Conservation (phyloP, 1,140 invertebrate species). For the Laupala kohalensis region DNA sequence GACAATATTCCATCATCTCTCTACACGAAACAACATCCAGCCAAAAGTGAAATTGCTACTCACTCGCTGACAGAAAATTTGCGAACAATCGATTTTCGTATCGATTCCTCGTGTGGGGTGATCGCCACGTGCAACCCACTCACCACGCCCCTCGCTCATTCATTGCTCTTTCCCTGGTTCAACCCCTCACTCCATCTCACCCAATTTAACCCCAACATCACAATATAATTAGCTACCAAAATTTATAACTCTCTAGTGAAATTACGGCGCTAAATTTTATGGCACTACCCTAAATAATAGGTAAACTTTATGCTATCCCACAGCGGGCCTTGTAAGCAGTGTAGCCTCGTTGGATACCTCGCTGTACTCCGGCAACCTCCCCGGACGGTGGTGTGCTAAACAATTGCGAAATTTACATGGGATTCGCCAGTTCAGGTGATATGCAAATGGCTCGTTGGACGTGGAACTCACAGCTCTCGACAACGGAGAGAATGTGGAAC, state of each 20-base stretch:
- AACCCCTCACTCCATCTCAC: neutral
- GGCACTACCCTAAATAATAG: neutral
- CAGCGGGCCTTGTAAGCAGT: neutral
- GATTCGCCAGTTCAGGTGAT: neutral
- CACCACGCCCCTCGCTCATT: neutral
- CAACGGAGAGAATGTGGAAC: neutral
- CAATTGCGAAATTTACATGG: neutral
- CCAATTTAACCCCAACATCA: neutral
- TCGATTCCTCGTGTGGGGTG: too few species aligned
- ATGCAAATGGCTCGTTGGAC: neutral
- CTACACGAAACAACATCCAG: too few species aligned
- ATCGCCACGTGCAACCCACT: neutral
- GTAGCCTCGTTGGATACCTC: neutral
- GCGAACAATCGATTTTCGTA: too few species aligned
- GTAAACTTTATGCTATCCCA: neutral
- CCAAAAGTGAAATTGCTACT: too few species aligned
- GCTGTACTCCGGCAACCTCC: neutral
- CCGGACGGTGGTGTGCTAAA: neutral
- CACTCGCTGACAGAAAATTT: too few species aligned
- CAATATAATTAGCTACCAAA: neutral
- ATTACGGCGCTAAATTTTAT: neutral
- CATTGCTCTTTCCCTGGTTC: too few species aligned
- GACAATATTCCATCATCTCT: too few species aligned
- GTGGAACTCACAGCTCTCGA: neutral
- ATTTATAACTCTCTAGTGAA: neutral